Percentiles rank a stretch among this genome's conserved stretches.
Conservation (phyloP, 1,140 invertebrate genomes). For the Cotesia chilonis region DNA sequence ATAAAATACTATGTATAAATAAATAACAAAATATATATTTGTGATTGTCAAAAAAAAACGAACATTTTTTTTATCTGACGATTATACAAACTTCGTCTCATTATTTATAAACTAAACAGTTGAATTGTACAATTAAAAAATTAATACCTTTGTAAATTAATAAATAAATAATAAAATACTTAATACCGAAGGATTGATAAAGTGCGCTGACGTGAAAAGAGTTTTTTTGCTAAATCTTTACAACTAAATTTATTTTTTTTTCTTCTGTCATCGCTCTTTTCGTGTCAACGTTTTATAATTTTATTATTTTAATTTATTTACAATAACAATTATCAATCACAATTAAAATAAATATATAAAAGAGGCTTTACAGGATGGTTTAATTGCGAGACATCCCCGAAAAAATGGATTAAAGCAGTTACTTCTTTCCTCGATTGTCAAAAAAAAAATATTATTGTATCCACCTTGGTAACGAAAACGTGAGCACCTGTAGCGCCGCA, state of each 20-base stretch:
- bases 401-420: slow-evolving; percentile 6
- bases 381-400: slow-evolving; percentile 43
- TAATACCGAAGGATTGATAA: too few species aligned
- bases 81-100: slow-evolving; percentile 26
- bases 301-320: too few species aligned
- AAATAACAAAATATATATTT: slow-evolving; percentile 18
- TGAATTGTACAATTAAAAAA: background rate
- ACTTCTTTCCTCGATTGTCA: slow-evolving; percentile 13
- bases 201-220: too few species aligned
- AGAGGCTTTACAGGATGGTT: slow-evolving; percentile 26
- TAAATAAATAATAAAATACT: too few species aligned
- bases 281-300: too few species aligned
- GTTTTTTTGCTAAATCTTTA: too few species aligned
- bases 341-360: background rate
- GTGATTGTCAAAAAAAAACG: slow-evolving; percentile 3
- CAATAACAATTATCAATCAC: background rate
- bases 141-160: too few species aligned
- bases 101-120: slow-evolving; percentile 11
- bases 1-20: slow-evolving; percentile 18
- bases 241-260: too few species aligned
- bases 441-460: slow-evolving; percentile 38
- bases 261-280: too few species aligned
- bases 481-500: slow-evolving; percentile 42
- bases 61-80: slow-evolving; percentile 2
- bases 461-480: slow-evolving; percentile 31